Conservation (phyloP, 2,888 invertebrate species). For the Leptothorax acervorum region DNA sequence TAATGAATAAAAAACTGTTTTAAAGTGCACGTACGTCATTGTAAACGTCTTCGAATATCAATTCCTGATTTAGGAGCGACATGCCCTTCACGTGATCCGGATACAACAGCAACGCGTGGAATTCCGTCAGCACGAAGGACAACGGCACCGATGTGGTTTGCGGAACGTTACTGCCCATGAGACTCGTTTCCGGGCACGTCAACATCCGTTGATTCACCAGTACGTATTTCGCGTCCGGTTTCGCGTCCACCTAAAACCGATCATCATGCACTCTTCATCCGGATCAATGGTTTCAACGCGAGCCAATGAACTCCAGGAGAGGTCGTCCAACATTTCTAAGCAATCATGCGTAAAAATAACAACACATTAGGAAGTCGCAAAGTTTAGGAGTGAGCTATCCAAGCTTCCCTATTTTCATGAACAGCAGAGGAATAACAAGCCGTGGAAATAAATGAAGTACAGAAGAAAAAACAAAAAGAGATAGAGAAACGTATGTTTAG, state of each 20-base stretch:
- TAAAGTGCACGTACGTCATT: conserved; percentile 87
- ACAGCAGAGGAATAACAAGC: not conserved
- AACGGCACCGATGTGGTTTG: conserved; percentile 87
- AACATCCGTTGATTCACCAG: conserved; percentile 82
- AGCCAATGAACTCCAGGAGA: not conserved
- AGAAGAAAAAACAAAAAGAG: not conserved
- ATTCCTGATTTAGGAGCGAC: conserved; percentile 93
- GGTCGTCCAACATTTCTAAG: not conserved
- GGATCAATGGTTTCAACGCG: not conserved
- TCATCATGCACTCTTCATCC: conserved; percentile 22
- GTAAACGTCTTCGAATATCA: conserved; percentile 94
- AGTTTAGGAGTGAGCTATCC: not conserved
- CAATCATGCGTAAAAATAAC: not conserved
- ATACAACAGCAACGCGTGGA: conserved; percentile 95
- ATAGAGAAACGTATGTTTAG: not conserved
- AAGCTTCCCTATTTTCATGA: not conserved
- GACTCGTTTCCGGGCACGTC: conserved; percentile 81
- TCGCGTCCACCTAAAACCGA: conserved; percentile 80
- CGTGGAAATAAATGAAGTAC: conserved; percentile 14
- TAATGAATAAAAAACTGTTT: conserved; percentile 19
- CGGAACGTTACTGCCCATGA: conserved; percentile 76
- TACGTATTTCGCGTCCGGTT: conserved; percentile 82
- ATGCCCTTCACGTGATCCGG: conserved; percentile 94
- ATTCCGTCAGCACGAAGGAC: conserved; percentile 94
- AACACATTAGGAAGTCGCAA: not conserved